These are phyloP conservation scores for Tragulus kanchil DNA, from an alignment of 2,113 vertebrate genomes.

Conservation along the genomic window DNA sequence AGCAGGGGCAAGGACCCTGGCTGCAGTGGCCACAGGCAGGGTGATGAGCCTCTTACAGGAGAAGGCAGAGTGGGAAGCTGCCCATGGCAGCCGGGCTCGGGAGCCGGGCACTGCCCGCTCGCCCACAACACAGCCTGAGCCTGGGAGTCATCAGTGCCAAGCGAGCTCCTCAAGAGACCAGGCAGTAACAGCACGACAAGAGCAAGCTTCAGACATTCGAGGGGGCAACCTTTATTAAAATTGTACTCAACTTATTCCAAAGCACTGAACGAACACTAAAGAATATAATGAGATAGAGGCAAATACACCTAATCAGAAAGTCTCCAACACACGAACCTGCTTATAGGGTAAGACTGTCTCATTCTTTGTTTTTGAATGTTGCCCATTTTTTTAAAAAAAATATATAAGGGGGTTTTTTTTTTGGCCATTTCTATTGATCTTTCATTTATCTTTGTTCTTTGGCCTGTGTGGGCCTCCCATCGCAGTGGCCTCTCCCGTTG, in stretches of 20 bases:
- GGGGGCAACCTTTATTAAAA: neutral
- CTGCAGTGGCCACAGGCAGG: rapidly evolving
- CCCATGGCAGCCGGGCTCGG: neutral
- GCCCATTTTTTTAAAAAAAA: neutral
- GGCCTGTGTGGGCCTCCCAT: no score
- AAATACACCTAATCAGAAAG: neutral
- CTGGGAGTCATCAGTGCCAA: rapidly evolving
- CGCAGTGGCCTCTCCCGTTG: no score
- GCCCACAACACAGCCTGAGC: neutral
- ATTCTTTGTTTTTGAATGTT: neutral
- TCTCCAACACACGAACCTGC: neutral
- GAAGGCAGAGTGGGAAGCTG: neutral
- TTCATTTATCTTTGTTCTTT: no score
- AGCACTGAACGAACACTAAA: neutral
- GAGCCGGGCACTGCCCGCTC: neutral
- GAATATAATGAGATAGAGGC: neutral
- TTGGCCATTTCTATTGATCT: no score
- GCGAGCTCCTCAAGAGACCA: rapidly evolving
- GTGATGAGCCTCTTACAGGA: neutral
- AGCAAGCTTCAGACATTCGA: rapidly evolving
- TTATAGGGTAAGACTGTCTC: neutral
- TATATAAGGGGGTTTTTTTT: no score
- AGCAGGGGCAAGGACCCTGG: neutral
- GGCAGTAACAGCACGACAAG: neutral
- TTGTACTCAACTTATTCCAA: neutral